These are phyloP conservation scores for Pemphredon lugubris DNA, from an alignment of 2,888 invertebrate species.

Conservation along the genomic window DNA sequence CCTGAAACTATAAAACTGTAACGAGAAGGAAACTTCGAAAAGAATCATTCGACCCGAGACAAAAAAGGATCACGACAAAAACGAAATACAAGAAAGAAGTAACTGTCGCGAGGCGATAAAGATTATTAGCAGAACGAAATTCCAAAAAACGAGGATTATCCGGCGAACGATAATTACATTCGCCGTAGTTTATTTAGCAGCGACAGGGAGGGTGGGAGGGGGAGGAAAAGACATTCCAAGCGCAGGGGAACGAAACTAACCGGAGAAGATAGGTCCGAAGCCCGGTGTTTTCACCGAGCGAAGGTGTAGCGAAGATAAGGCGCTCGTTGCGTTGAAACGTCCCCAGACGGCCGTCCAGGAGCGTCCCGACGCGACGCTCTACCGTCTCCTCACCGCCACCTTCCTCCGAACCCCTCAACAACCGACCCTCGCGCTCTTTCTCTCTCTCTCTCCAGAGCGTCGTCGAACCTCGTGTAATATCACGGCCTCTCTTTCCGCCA, in stretches of 20 bases:
- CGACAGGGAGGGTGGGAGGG: background rate
- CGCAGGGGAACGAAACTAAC: slow-evolving; percentile 57
- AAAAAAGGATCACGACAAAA: slow-evolving; percentile 10
- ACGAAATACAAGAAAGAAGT: background rate
- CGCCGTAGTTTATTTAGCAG: too few relatives aligned
- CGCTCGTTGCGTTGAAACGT: slow-evolving; percentile 79
- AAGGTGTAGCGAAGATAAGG: slow-evolving; percentile 78
- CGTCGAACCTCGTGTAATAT: slow-evolving; percentile 69
- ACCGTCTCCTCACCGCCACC: slow-evolving; percentile 8
- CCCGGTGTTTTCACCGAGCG: slow-evolving; percentile 65
- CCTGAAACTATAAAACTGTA: too few relatives aligned
- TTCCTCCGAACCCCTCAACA: slow-evolving; percentile 56
- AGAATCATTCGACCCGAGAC: too few relatives aligned
- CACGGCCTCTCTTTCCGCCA: slow-evolving; percentile 64
- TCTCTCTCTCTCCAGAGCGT: slow-evolving; percentile 58
- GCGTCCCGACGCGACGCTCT: slow-evolving; percentile 60
- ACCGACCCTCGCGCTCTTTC: slow-evolving; percentile 55
- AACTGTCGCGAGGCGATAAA: background rate
- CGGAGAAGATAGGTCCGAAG: slow-evolving; percentile 70
- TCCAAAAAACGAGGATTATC: too few relatives aligned
- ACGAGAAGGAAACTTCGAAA: too few relatives aligned
- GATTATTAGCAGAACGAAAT: too few relatives aligned
- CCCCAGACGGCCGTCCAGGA: slow-evolving; percentile 75
- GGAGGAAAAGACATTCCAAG: too few relatives aligned
- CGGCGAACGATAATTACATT: too few relatives aligned